Evolutionary conservation across 1,140 invertebrate genomes (phyloP), one percentile per base, ranked within the genome.

Genomic region (Mactra quadrangularis): DNA sequence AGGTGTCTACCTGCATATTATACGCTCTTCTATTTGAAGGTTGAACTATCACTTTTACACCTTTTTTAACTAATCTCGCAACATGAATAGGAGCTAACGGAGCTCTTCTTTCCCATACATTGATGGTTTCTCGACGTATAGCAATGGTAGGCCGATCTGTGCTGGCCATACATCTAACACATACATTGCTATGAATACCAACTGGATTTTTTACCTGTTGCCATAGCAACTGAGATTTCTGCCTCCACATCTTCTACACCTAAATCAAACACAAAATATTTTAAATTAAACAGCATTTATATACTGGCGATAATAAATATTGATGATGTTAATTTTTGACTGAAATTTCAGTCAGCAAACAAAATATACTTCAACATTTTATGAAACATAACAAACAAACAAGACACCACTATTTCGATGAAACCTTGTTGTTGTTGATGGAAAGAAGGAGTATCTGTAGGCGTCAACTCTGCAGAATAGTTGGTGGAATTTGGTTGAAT

Each of bases 1-100:
- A n/a, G n/a, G n/a, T 41, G 38, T 41, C 6, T 27, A 95, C 96
- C 95, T 98, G 97, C 94, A 99, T 98, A 3, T 98, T 98, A 94
- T 99, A 99, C 1, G 99, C 98, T 59, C 99, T 94, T 87, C 99
- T 94, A 93, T 99, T 99, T 38, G 98, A 99, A 0, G 99, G 99
- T 91, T 99, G 99, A 0, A 99, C 98, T 17, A 99, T 96, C 27
- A 99, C 98, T 93, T 97, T 98, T 15, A 98, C 95, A 3, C 98
- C 98, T 66, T 92, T 87, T 83, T 96, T 94, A 11, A 97, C 96
- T 62, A 99, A 93, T 87, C 96, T 96, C 76, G 96, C 95, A 0
- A 99, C 98, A 90, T 99, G 98, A 6, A 95, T 92, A 0, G 99
- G 99, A 0, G 97, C 96, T 50, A 99, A 95, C 0, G 99, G 97